Evolutionary conservation across 2,888 invertebrate genomes (phyloP), one percentile per base, ranked within the genome.

Genomic region (Dorcus parallelipipedus): DNA sequence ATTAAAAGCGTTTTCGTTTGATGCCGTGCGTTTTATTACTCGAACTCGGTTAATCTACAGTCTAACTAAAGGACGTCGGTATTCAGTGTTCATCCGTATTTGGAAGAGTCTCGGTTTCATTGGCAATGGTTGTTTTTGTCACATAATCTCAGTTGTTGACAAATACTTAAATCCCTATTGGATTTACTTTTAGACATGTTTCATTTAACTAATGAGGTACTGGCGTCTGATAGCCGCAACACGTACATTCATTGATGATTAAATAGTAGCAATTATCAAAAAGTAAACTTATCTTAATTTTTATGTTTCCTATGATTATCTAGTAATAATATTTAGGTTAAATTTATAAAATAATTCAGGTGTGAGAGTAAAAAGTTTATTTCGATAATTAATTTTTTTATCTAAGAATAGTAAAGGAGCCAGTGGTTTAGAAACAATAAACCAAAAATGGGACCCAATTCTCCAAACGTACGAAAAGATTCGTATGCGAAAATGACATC

Each of bases 61-160:
- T 67, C 66, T 64, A 63, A 57, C 47, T 50, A 61, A 63, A 61
- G 57, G 64, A 63, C 64, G 73, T 70, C 72, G 73, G 73, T 71
- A 69, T 72, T 73, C 69, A 72, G 70, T 72, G 70, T 75, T 72
- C 67, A 64, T 59, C 74, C 74, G 67, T 73, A 75, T 73, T 73
- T 73, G 73, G 73, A 60, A 55, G 60, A 65, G 68, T 63, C 70
- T 68, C 67, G 70, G 69, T 71, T 71, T 71, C 73, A 65, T 69
- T 68, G 71, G 68, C 69, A 67, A 71, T 67, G 68, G 67, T 70
- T 71, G 72, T 73, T 74, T 75, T 75, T 73, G 73, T 71, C 73
- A 73, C 73, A 73, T 74, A 74, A 74, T 74, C 74, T 74, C 74
- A 70, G 73, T 68, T 69, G 70, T 72, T 75, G 75, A 74, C 74